Evolutionary conservation across 2,888 invertebrate genomes (phyloP).

Genomic region (Phlogophora meticulosa): DNA sequence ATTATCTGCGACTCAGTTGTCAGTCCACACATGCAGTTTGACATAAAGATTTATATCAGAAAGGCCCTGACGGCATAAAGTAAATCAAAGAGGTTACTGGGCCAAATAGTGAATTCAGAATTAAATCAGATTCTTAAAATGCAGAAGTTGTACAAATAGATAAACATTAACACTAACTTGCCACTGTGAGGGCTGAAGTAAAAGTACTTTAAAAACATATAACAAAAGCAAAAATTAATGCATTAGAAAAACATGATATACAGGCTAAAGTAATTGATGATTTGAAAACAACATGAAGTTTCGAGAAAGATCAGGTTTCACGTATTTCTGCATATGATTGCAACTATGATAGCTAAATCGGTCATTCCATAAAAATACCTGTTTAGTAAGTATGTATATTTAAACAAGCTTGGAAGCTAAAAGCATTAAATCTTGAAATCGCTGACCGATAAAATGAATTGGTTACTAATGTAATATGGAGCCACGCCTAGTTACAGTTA

Average conservation of each 20-base stretch:
- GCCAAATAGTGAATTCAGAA: slow-evolving; percentile 68
- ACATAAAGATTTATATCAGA: slow-evolving; percentile 78
- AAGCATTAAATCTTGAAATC: slow-evolving; percentile 63
- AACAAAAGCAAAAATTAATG: not conserved
- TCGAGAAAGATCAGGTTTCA: slow-evolving; percentile 41
- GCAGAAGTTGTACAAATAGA: slow-evolving; percentile 43
- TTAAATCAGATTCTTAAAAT: slow-evolving; percentile 66
- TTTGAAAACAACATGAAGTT: slow-evolving; percentile 35
- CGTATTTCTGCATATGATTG: slow-evolving; percentile 42
- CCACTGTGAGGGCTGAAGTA: not conserved
- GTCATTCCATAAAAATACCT: slow-evolving; percentile 29
- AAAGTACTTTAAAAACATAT: not conserved
- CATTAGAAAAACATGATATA: slow-evolving; percentile 22
- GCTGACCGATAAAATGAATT: slow-evolving; percentile 75
- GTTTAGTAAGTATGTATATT: slow-evolving; percentile 42
- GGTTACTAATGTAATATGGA: slow-evolving; percentile 68
- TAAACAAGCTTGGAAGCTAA: slow-evolving; percentile 34
- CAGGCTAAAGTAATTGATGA: slow-evolving; percentile 14
- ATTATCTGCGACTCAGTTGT: slow-evolving; percentile 79
- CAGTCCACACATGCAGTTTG: slow-evolving; percentile 74
- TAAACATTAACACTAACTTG: slow-evolving; percentile 22
- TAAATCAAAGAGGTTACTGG: slow-evolving; percentile 69
- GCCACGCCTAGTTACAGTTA: slow-evolving; percentile 83
- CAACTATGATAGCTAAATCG: slow-evolving; percentile 34
- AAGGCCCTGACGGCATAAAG: slow-evolving; percentile 65